phyloP scores from a whole-genome alignment of 2,797 vertebrate genomes.

The Crocodylus rhombifer region DNA sequence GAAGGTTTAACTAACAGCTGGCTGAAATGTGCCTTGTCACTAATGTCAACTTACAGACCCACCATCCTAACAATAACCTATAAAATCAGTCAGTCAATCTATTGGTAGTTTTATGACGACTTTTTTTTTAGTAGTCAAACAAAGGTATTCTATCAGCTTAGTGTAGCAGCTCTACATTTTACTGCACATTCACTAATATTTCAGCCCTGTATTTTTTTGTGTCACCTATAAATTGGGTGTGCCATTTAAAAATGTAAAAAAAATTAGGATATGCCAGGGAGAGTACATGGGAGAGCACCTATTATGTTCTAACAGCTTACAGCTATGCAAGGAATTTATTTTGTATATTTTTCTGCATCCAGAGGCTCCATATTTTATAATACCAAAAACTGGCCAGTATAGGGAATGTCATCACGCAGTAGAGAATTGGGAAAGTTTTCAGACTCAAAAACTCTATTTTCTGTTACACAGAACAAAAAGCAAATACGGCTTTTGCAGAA shows the following conservation, averaged over 20 bases:
- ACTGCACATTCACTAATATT: neutral
- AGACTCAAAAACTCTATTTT: too few relatives aligned
- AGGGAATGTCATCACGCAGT: too few relatives aligned
- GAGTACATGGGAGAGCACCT: neutral
- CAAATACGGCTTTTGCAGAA: too few relatives aligned
- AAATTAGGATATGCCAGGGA: neutral
- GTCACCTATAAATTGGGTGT: neutral
- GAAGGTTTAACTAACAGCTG: constrained; percentile 64
- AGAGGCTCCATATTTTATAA: neutral
- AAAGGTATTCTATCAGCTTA: too few relatives aligned
- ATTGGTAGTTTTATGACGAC: neutral
- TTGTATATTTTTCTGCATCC: fast-evolving
- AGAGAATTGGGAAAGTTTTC: too few relatives aligned
- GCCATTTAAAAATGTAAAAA: neutral
- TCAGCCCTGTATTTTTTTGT: neutral
- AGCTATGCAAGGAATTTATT: neutral
- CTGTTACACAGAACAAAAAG: too few relatives aligned
- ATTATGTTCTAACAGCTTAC: neutral
- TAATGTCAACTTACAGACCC: neutral
- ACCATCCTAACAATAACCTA: neutral
- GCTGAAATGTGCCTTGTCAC: constrained; percentile 8
- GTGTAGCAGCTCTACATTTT: too few relatives aligned
- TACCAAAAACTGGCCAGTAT: neutral
- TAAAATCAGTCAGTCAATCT: neutral
- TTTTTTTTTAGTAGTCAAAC: neutral